Evolutionary conservation across 2,888 invertebrate species (phyloP).

Genomic region (Clusia tigrina): DNA sequence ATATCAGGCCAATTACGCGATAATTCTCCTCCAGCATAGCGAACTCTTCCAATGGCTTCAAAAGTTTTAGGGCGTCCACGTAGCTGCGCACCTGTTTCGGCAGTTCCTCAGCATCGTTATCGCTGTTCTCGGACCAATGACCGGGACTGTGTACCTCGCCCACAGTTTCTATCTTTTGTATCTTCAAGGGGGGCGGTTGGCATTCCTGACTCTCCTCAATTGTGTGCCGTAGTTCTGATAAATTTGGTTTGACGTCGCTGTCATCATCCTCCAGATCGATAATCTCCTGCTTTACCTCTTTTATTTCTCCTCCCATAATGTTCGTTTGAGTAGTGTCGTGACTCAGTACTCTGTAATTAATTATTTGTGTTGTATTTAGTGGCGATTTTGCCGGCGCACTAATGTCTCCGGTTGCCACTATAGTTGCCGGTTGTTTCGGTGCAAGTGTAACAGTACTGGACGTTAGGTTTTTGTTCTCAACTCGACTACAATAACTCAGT

Average conservation of each 20-base stretch:
- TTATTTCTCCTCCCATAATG: not conserved
- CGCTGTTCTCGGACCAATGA: slow-evolving; percentile 39
- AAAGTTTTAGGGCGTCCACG: slow-evolving; percentile 52
- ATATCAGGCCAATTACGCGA: slow-evolving; percentile 58
- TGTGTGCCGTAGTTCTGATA: slow-evolving; percentile 33
- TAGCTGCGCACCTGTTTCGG: slow-evolving; percentile 47
- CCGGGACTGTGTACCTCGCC: slow-evolving; percentile 31
- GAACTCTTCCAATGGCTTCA: slow-evolving; percentile 59
- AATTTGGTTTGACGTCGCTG: slow-evolving; percentile 28
- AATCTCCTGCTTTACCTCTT: slow-evolving; percentile 32
- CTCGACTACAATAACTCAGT: slow-evolving; percentile 54
- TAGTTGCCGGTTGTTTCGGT: slow-evolving; percentile 39
- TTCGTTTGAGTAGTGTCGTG: not conserved
- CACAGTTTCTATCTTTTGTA: slow-evolving; percentile 47
- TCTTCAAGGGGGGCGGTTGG: slow-evolving; percentile 42
- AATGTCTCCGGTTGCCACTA: not conserved
- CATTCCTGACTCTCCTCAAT: slow-evolving; percentile 33
- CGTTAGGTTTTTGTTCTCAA: slow-evolving; percentile 45
- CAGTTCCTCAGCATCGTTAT: slow-evolving; percentile 33
- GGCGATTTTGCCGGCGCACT: no score
- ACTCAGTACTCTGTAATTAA: not conserved
- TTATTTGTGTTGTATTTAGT: no score
- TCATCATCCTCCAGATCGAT: slow-evolving; percentile 27
- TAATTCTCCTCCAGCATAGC: slow-evolving; percentile 57
- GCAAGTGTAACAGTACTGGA: slow-evolving; percentile 43